Conservation (phyloP, 2,797 vertebrate genomes). For the Oryzias dopingdopingensis region DNA sequence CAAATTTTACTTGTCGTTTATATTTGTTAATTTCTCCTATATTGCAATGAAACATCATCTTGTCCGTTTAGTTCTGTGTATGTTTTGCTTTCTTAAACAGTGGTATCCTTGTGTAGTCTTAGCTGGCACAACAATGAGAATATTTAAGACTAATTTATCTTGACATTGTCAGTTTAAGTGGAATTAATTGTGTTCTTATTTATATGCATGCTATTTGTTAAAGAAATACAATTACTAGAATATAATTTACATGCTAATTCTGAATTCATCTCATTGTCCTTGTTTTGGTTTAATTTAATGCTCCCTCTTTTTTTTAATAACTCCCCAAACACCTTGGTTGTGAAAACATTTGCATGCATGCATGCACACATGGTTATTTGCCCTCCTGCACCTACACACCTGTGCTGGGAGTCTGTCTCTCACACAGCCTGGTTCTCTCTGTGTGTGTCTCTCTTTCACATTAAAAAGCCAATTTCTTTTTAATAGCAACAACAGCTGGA, state of each 20-base stretch:
- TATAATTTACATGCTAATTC: conserved; percentile 23
- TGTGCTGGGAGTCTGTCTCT: conserved; percentile 33
- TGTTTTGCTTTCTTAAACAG: too few relatives aligned
- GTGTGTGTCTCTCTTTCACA: conserved; percentile 53
- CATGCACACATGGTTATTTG: conserved; percentile 6
- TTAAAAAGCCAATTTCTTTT: conserved; percentile 76
- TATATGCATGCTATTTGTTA: conserved; percentile 23
- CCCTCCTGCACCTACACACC: conserved; percentile 1
- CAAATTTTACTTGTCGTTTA: too few relatives aligned
- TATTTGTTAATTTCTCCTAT: too few relatives aligned
- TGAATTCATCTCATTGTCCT: conserved; percentile 37
- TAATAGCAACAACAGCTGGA: conserved; percentile 77
- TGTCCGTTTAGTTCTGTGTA: too few relatives aligned
- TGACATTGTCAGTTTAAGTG: too few relatives aligned
- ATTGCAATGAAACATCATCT: too few relatives aligned
- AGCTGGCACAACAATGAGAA: too few relatives aligned
- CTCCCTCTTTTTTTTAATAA: conserved; percentile 47
- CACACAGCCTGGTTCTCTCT: conserved; percentile 21
- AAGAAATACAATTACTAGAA: conserved; percentile 21
- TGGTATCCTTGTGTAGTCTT: too few relatives aligned
- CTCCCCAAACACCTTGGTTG: conserved; percentile 35
- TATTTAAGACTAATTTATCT: too few relatives aligned
- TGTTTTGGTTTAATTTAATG: conserved; percentile 55
- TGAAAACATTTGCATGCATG: conserved; percentile 40
- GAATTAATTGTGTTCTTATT: conserved; percentile 21